Base-by-base conservation (phyloP, 2,113 vertebrate genomes). In the Campylomormyrus numenius region DNA sequence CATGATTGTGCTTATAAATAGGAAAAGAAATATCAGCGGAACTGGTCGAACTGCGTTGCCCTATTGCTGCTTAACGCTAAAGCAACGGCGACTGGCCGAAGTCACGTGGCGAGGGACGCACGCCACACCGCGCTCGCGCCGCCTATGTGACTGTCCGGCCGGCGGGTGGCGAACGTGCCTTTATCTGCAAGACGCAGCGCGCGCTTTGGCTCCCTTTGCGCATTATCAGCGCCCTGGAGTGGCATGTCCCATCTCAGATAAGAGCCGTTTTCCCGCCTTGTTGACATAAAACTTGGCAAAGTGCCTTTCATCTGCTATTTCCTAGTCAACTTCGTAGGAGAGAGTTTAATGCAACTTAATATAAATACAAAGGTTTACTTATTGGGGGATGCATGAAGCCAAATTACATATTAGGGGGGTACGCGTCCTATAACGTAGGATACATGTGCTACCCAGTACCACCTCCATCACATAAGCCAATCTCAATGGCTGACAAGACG, bases 141-240 rank as follows among this genome's bases (percentile, higher is more conserved):
- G 93, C 15, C 92, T 90, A 8, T 83, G 35, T 80, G 27, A 8
- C 52, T 86, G 70, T 53, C 9, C 7, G 19, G 27, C 83, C 66
- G 11, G 48, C 48, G 48, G 3, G 21, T n/a, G 87, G n/a, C 77
- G 95, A 95, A 92, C 90, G 93, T 91, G 8, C 93, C 90, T 93
- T 96, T 96, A 96, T 96, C 96, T 93, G 0, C 35, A 39, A 0
- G 0, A 86, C 42, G 90, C 95, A 95, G 91, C 49, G 90, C 42
- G 10, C 90, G 93, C 91, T 93, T 94, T 92, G 90, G 91, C 86
- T 90, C 91, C 90, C 89, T 74, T 70, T 66, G 90, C 52, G 56
- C 77, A 21, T 91, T 96, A 96, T 96, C 96, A 85, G 91, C 49
- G 50, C 88, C 49, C 89, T 93, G 92, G 91, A 90, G 91, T 27